Conservation (phyloP, 1,140 invertebrate species). For the Zelostemma sp. region DNA sequence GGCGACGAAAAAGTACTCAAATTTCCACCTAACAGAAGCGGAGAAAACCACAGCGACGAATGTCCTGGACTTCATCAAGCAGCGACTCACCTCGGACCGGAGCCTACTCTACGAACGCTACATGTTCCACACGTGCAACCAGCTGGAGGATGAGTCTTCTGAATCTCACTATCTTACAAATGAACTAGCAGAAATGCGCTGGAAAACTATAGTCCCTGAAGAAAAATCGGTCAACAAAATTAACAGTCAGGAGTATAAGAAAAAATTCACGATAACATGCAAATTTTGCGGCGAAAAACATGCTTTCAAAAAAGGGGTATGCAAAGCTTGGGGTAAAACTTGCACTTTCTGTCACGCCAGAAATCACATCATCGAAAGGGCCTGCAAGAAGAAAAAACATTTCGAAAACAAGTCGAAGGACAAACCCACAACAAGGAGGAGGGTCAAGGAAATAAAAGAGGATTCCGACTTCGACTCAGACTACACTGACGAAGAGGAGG, state of each 20-base stretch:
- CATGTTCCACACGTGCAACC: too few species aligned
- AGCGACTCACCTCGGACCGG: too few species aligned
- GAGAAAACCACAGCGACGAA: too few species aligned
- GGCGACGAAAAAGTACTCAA: too few species aligned
- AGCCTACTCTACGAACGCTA: too few species aligned
- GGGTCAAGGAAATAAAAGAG: constrained; percentile 7
- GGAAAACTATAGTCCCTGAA: constrained; percentile 17
- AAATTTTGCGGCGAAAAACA: constrained; percentile 1
- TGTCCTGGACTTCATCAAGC: too few species aligned
- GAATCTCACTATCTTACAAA: too few species aligned
- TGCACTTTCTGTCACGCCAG: constrained; percentile 9
- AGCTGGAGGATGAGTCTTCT: too few species aligned
- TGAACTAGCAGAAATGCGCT: constrained; percentile 14
- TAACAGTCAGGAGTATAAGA: background rate
- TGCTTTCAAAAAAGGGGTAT: constrained; percentile 8
- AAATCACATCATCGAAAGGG: constrained; percentile 16
- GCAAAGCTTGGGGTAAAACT: constrained; percentile 16
- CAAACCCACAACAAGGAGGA: background rate
- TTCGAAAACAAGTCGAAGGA: background rate
- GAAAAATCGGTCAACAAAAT: background rate
- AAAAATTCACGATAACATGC: background rate
- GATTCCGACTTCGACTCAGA: background rate
- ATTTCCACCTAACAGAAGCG: too few species aligned
- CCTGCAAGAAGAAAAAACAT: constrained; percentile 10
- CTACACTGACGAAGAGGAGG: constrained; percentile 3